Conservation (phyloP, 2,797 vertebrate genomes). For the Adelosebastes latens region DNA sequence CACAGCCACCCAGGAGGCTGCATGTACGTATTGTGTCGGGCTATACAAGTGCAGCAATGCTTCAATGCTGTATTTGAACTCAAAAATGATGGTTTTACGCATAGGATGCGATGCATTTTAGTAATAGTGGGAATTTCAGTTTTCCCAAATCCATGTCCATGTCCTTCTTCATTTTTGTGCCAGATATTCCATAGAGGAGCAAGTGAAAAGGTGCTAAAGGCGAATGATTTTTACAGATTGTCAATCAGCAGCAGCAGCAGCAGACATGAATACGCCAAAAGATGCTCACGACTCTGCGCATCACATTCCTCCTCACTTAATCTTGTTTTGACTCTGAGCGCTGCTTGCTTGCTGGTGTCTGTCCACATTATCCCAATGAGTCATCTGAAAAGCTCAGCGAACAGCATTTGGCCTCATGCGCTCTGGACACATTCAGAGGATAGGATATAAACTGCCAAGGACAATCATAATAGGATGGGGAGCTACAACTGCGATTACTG, state of each 20-base stretch:
- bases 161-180: neutral
- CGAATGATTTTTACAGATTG: neutral
- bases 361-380: constrained; percentile 66
- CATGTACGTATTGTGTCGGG: neutral
- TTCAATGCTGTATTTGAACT: neutral
- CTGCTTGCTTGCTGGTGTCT: constrained; percentile 40
- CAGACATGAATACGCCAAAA: constrained; percentile 10
- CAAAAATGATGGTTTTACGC: neutral
- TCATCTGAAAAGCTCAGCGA: constrained; percentile 52
- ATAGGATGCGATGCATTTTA: neutral
- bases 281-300: constrained; percentile 23
- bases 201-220: neutral
- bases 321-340: constrained; percentile 33
- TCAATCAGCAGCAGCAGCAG: constrained; percentile 12
- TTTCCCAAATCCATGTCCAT: neutral
- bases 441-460: constrained; percentile 57
- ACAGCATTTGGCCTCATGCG: constrained; percentile 45
- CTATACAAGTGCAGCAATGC: neutral
- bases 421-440: constrained; percentile 51
- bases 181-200: neutral
- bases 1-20: neutral
- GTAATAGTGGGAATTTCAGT: neutral
- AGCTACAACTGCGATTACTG: constrained; percentile 40
- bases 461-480: constrained; percentile 56
- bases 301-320: constrained; percentile 46